Evolutionary conservation across 2,888 invertebrate species (phyloP), one percentile per base, ranked within the genome.

Genomic region (Eristalis intricaria): DNA sequence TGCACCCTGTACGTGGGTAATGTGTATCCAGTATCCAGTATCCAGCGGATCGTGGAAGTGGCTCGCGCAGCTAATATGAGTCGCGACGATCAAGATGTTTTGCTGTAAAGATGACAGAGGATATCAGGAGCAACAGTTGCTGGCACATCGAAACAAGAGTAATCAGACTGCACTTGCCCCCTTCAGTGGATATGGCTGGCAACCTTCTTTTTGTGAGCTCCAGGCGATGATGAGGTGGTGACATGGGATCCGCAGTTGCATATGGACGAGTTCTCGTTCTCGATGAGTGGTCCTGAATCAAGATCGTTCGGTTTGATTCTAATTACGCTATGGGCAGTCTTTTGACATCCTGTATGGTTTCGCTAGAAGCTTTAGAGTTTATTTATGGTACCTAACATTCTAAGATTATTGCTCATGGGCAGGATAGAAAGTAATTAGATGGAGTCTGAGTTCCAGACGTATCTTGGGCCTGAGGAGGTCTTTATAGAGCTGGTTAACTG

Each of bases 51-150:
- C 50, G 19, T 71, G 50, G 79, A 87, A 84, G 84, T 87, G 87
- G 83, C 87, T 79, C 78, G 83, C 78, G 75, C 74, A 87, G 64
- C 79, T 83, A 83, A 83, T 83, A 84, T 84, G 87, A 79, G 68
- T 68, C 71, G 15, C 50, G 68, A 61, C 29, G 87, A 87, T 87
- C 87, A 79, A 86, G 86, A 83, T 83, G 74, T 70, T 66, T 61
- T 32, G 19, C 50, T 63, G 66, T 69, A 73, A 80, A 65, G 71
- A 84, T 87, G 87, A 87, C 87, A 80, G 79, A 80, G 79, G 63
- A 75, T 69, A 87, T 84, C 87, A 87, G 79, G 43, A 73, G 79
- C 79, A 83, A 79, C 70, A 83, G 74, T 79, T 86, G 74, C 74
- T 76, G 56, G 50, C 50, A 50, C n/a, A 50, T 23, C 32, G 29